phyloP scores from a whole-genome alignment of 2,888 invertebrate genomes.

The Ectemnius cavifrons region DNA sequence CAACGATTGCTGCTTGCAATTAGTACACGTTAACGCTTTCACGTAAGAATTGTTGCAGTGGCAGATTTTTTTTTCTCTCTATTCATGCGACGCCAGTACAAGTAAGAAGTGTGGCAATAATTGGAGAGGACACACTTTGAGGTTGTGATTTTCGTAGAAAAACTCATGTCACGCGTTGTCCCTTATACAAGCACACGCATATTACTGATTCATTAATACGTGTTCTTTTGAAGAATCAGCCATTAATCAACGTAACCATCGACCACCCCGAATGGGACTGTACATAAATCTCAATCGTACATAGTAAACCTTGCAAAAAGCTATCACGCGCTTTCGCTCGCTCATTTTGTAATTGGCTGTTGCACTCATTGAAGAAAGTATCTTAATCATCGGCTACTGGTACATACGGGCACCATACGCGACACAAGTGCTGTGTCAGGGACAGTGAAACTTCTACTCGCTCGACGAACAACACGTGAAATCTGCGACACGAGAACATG shows the following conservation, averaged over 20 bases:
- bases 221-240: slow-evolving; percentile 17
- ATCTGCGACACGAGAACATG: too few relatives aligned
- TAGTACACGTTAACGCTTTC: slow-evolving; percentile 67
- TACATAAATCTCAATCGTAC: not conserved
- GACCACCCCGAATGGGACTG: not conserved
- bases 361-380: too few relatives aligned
- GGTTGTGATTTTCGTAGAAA: not conserved
- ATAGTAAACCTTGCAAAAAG: too few relatives aligned
- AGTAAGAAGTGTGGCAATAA: slow-evolving; percentile 16
- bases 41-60: slow-evolving; percentile 69
- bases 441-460: not conserved
- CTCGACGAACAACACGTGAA: not conserved
- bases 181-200: slow-evolving; percentile 5
- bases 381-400: too few relatives aligned
- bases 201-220: slow-evolving; percentile 1
- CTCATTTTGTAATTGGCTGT: too few relatives aligned
- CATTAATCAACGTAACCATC: slow-evolving; percentile 20
- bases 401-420: not conserved
- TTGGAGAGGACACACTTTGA: not conserved
- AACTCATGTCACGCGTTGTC: not conserved
- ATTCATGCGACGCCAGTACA: slow-evolving; percentile 58
- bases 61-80: slow-evolving; percentile 45
- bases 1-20: slow-evolving; percentile 67
- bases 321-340: too few relatives aligned
- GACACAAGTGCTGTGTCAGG: not conserved